Evolutionary conservation across 1,140 invertebrate genomes (phyloP).

Genomic region (Platyura marginata): DNA sequence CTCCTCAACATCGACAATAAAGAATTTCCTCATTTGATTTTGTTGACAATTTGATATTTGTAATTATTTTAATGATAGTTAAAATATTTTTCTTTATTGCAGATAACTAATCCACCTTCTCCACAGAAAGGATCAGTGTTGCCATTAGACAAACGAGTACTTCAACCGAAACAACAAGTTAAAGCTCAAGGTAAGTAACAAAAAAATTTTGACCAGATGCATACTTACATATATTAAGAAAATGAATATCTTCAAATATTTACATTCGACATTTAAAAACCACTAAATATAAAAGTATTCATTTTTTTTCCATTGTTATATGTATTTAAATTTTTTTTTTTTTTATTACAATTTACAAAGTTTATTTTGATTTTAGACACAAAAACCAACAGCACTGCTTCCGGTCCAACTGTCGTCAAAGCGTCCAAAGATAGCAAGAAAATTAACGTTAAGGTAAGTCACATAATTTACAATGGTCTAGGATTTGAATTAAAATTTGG

Average conservation of each 20-base stretch:
- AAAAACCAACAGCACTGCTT: too few relatives aligned
- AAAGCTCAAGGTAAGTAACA: constrained; percentile 6
- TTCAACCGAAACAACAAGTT: constrained; percentile 25
- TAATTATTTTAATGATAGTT: neutral
- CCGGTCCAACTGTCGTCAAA: constrained; percentile 29
- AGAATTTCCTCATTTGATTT: too few relatives aligned
- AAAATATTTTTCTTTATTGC: constrained; percentile 2
- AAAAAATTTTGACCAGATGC: too few relatives aligned
- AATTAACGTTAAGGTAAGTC: constrained; percentile 37
- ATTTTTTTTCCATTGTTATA: too few relatives aligned
- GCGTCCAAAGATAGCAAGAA: constrained; percentile 37
- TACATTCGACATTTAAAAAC: too few relatives aligned
- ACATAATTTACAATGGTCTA: neutral
- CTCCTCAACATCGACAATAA: too few relatives aligned
- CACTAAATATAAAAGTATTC: too few relatives aligned
- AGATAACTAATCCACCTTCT: constrained; percentile 21
- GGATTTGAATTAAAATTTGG: constrained; percentile 9
- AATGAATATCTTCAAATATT: too few relatives aligned
- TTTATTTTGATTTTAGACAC: too few relatives aligned
- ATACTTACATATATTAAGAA: too few relatives aligned
- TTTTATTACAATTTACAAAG: too few relatives aligned
- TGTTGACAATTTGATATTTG: constrained; percentile 1
- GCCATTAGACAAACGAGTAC: constrained; percentile 25
- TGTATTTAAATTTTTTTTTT: too few relatives aligned
- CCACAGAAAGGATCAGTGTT: constrained; percentile 15